Conservation (phyloP, 2,888 invertebrate genomes). For the Adineta ricciae region DNA sequence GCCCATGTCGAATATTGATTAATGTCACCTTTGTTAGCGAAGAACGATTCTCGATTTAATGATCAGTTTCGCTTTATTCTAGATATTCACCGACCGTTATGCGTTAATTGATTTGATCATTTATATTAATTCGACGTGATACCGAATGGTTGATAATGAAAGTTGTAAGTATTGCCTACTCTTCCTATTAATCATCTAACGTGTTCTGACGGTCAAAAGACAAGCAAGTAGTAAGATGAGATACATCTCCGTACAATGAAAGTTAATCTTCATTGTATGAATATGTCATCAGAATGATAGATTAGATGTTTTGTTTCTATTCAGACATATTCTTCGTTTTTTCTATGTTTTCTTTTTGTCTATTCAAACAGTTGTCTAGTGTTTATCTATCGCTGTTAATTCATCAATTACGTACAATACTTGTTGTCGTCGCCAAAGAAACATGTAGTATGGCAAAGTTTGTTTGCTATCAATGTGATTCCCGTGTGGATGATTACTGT, state of each 20-base stretch:
- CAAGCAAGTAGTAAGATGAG: background rate
- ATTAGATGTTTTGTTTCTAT: background rate
- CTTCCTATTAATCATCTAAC: background rate
- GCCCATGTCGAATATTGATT: too few relatives aligned
- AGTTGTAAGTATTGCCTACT: background rate
- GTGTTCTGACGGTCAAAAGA: background rate
- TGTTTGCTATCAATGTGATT: slow-evolving; percentile 20
- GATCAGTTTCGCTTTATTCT: background rate
- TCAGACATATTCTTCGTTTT: background rate
- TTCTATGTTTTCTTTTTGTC: background rate
- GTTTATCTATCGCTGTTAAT: background rate
- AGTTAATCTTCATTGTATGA: background rate
- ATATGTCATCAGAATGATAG: background rate
- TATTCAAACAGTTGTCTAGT: background rate
- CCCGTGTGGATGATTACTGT: background rate
- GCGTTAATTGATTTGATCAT: background rate
- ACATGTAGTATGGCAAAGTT: slow-evolving; percentile 4
- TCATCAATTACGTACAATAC: background rate
- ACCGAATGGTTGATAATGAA: background rate
- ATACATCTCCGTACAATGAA: background rate
- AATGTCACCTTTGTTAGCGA: background rate
- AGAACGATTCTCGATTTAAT: too few relatives aligned
- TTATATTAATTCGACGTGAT: background rate
- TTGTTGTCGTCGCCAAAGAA: background rate
- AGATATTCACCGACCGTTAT: background rate